Conservation (phyloP, 64 coral and sea anemone genomes). For the Porites australiensis region DNA sequence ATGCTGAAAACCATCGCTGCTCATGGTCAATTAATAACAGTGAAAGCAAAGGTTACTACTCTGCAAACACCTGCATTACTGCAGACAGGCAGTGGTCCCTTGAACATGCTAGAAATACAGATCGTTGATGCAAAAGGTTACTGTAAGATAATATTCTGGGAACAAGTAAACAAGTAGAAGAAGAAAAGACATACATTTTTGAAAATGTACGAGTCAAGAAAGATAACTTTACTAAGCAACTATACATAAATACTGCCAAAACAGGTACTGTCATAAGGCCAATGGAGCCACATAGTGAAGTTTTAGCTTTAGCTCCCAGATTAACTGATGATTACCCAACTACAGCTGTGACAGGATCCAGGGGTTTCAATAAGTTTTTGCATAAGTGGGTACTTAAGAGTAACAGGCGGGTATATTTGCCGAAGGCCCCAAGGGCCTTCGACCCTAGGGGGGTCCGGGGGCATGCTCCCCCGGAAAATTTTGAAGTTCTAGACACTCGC, state of each 20-base stretch:
- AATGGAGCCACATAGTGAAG: conserved; percentile 24
- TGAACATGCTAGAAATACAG: conserved; percentile 34
- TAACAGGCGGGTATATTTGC: too few species aligned
- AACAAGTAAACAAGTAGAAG: conserved; percentile 46
- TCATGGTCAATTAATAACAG: conserved; percentile 58
- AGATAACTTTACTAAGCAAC: conserved; percentile 26
- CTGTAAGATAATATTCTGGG: conserved; percentile 68
- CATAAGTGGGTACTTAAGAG: too few species aligned
- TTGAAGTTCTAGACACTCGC: too few species aligned
- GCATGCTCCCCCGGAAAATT: too few species aligned
- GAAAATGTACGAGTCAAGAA: conserved; percentile 52
- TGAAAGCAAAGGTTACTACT: conserved; percentile 70
- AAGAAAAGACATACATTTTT: conserved; percentile 61
- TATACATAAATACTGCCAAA: conserved; percentile 66
- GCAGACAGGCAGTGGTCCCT: conserved; percentile 25
- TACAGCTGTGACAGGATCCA: too few species aligned
- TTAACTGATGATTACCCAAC: too few species aligned
- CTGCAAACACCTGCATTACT: conserved; percentile 19
- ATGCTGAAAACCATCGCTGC: conserved; percentile 63
- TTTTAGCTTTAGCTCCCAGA: background rate
- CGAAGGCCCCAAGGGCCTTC: too few species aligned
- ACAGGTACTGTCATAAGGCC: background rate
- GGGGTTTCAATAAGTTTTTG: too few species aligned
- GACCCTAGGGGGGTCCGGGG: too few species aligned
- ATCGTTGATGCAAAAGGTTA: conserved; percentile 43